phyloP scores from a whole-genome alignment of 2,888 invertebrate species.

The Psylliodes chrysocephalus region DNA sequence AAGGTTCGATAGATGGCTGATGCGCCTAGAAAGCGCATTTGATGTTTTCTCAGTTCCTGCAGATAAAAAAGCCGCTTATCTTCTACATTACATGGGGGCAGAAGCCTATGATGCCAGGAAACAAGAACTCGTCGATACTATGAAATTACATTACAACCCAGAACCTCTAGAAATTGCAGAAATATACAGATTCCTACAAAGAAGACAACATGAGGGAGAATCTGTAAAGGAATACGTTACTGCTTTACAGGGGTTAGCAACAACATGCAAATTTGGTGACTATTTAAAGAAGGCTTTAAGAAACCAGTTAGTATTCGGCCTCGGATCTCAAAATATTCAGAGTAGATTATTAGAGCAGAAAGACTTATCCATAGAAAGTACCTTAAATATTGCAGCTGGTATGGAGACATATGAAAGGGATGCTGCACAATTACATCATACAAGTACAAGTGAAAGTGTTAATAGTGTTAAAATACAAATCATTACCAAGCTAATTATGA shows the following conservation, averaged over 20 bases:
- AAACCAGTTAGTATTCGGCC: conserved; percentile 53
- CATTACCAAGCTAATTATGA: neutral
- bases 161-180: conserved; percentile 47
- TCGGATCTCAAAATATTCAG: conserved; percentile 44
- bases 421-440: conserved; percentile 44
- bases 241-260: conserved; percentile 42
- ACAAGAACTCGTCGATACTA: conserved; percentile 14
- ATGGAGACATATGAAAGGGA: conserved; percentile 44
- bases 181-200: conserved; percentile 46
- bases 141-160: conserved; percentile 35
- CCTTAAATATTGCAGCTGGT: conserved; percentile 46
- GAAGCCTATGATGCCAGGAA: conserved; percentile 26
- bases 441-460: neutral
- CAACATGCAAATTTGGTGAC: conserved; percentile 46
- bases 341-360: conserved; percentile 47
- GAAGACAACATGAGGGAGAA: conserved; percentile 47
- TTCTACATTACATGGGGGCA: conserved; percentile 34
- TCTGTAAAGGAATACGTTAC: conserved; percentile 42
- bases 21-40: conserved; percentile 34
- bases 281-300: conserved; percentile 48
- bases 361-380: conserved; percentile 44
- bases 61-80: conserved; percentile 5
- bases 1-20: conserved; percentile 29
- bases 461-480: neutral
- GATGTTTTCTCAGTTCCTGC: conserved; percentile 25